Percentiles rank a stretch among this genome's conserved stretches.
Evolutionary conservation across 2,797 vertebrate genomes (phyloP).

Genomic region (Xenops minutus): DNA sequence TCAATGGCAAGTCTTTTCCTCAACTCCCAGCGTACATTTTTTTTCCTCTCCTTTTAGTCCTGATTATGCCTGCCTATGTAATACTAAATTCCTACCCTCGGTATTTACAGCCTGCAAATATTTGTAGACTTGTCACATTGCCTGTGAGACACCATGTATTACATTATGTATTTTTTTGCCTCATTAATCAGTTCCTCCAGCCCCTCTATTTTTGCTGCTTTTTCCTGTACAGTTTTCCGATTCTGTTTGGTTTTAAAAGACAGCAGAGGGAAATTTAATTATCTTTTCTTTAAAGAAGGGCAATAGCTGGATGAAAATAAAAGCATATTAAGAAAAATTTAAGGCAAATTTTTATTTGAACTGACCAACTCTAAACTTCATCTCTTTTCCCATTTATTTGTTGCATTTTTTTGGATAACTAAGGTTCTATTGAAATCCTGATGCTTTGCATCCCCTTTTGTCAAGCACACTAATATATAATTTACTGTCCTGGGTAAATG

Average conservation of each 20-base stretch:
- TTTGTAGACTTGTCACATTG: neutral
- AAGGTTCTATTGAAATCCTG: neutral
- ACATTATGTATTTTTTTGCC: neutral
- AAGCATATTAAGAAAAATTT: neutral
- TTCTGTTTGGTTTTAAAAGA: neutral
- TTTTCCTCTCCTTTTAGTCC: neutral
- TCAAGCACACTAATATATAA: neutral
- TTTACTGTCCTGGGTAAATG: neutral
- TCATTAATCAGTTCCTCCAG: neutral
- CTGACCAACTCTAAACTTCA: neutral
- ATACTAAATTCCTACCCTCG: neutral
- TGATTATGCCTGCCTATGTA: neutral
- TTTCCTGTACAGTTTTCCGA: neutral
- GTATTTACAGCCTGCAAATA: conserved; percentile 39
- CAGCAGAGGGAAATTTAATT: neutral
- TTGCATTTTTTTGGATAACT: neutral
- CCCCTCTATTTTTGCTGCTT: neutral
- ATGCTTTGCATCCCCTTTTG: neutral
- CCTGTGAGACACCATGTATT: neutral
- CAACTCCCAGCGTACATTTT: neutral
- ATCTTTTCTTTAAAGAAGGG: neutral
- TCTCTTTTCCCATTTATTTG: neutral
- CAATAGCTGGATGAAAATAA: neutral
- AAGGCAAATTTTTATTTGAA: neutral
- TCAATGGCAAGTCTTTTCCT: neutral